Evolutionary conservation across 1,140 invertebrate genomes (phyloP), one percentile per base, ranked within the genome.

Genomic region (Homalodisca vitripennis): DNA sequence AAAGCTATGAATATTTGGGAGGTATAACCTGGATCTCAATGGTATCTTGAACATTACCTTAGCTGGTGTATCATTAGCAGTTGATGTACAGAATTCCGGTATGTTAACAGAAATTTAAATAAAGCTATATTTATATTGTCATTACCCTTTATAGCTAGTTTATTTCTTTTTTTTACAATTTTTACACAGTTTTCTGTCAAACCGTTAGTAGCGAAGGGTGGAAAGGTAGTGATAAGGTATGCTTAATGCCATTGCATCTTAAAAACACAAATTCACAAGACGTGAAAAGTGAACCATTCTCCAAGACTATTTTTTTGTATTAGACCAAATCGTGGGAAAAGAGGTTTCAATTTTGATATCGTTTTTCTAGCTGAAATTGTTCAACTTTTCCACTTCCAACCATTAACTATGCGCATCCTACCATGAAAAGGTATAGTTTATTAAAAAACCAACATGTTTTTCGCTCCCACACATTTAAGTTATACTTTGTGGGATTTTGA

Each of bases 281-380:
- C 12, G 12, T 12, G 20, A 17, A 53, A 3, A 20, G 12, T 3
- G 48, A 20, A 41, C 17, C 34, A 17, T 41, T 55, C 10, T 55
- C 51, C 17, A 46, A 46, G 81, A 32, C 78, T 85, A 57, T 84
- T 82, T 79, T 76, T 85, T 10, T 86, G 85, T 73, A 74, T 82
- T 17, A 67, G 77, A 24, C 77, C 83, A 78, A 80, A 51, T 17
- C 26, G n/a, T 3, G 14, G 3, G 48, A 51, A 51, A 17, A 51
- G 26, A 17, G 26, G 24, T 60, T 26, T 60, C 22, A 27, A 3
- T 26, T 60, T 55, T 6, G 51, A 27, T 26, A 27, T 64, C 10
- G 62, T 64, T 34, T 64, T 13, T 32, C 34, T 64, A 64, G 62
- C 2, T 32, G 27, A 30, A 32, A 31, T 64, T 12, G 62, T 32